These are phyloP conservation scores for Listronotus bonariensis DNA, from an alignment of 1,140 invertebrate genomes.

Conservation along the genomic window DNA sequence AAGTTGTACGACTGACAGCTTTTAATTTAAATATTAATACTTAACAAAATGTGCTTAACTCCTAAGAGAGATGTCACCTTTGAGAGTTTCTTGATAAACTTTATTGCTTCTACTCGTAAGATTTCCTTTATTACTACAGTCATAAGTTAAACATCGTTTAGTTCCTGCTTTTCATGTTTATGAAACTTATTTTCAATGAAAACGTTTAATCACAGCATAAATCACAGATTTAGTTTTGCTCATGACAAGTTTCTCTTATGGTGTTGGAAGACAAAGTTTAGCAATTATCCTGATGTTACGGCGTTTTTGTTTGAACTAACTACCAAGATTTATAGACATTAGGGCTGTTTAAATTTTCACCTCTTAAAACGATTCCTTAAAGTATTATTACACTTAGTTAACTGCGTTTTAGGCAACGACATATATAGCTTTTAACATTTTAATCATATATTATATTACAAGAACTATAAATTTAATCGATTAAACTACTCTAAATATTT, in stretches of 20 bases:
- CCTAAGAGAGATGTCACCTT: constrained; percentile 16
- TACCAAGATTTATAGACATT: no score
- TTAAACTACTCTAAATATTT: no score
- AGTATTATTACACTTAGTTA: no score
- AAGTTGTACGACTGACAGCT: no score
- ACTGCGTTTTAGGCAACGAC: no score
- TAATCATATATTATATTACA: no score
- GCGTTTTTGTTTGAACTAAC: constrained; percentile 9
- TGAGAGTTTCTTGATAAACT: constrained; percentile 24
- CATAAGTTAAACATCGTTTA: constrained; percentile 33
- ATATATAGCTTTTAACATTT: no score
- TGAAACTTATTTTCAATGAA: constrained; percentile 30
- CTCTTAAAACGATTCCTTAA: no score
- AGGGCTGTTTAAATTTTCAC: no score
- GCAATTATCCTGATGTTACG: constrained; percentile 26
- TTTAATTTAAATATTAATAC: no score
- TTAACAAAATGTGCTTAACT: no score
- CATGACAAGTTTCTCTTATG: constrained; percentile 11
- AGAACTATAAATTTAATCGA: no score
- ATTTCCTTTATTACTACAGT: constrained; percentile 19
- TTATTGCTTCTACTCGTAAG: constrained; percentile 24
- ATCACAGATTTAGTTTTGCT: constrained; percentile 22
- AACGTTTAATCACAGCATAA: constrained; percentile 30
- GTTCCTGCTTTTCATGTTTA: constrained; percentile 32
- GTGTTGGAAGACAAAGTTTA: constrained; percentile 24